Percentiles rank a stretch among this genome's conserved stretches.
These are phyloP conservation scores for Gallinago jamesoni DNA, from an alignment of 2,113 vertebrate genomes.

Conservation along the genomic window DNA sequence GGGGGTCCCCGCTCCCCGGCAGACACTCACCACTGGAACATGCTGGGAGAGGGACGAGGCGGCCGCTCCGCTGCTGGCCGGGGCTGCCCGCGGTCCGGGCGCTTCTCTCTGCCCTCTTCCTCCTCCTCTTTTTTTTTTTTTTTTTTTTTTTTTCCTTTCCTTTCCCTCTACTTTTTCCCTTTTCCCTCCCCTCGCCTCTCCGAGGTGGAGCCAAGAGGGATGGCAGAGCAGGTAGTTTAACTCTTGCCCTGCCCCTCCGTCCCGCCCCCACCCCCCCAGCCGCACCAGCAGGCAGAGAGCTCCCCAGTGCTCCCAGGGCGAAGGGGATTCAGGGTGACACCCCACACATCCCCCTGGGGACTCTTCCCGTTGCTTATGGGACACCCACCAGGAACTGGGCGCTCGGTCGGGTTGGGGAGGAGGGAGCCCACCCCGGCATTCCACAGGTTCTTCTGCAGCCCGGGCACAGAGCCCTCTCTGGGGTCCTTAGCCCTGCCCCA, in stretches of 20 bases:
- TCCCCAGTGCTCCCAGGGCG: not conserved
- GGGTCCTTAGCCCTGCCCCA: not conserved
- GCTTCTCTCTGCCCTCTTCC: constrained; percentile 13
- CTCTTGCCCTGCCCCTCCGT: constrained; percentile 40
- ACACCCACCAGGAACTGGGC: not conserved
- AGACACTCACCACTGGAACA: constrained; percentile 76
- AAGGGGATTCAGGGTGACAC: not conserved
- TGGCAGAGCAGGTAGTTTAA: constrained; percentile 59
- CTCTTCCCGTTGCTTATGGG: not conserved
- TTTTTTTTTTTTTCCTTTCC: no score
- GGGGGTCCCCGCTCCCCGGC: not conserved
- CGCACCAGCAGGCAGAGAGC: not conserved
- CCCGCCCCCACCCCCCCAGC: no score
- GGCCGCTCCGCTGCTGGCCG: constrained; percentile 40
- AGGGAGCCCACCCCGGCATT: not conserved
- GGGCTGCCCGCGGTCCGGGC: constrained; percentile 28
- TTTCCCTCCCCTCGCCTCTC: not conserved
- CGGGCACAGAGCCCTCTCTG: not conserved
- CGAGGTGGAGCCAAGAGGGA: constrained; percentile 53
- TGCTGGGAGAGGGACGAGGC: constrained; percentile 52
- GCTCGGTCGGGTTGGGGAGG: not conserved
- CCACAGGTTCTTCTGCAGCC: not conserved
- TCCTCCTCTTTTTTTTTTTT: not conserved
- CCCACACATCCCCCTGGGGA: not conserved
- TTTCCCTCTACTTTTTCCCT: not conserved